Percentiles rank a stretch among this genome's conserved stretches.
phyloP scores from a whole-genome alignment of 2,797 vertebrate species.

The Heterohyrax brucei region DNA sequence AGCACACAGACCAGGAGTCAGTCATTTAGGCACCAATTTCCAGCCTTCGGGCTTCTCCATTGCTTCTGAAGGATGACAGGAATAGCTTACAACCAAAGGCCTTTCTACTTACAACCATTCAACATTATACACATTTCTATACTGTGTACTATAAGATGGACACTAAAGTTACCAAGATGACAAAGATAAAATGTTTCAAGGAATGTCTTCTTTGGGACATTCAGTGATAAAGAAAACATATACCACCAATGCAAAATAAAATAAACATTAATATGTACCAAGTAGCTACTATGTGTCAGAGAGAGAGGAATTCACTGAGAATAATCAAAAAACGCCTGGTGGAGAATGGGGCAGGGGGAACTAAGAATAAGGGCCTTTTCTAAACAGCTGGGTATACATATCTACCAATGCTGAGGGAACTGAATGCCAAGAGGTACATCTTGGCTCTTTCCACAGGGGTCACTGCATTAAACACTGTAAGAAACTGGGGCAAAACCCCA shows the following conservation, averaged over 20 bases:
- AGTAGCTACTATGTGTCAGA: neutral
- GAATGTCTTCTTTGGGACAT: slow-evolving; percentile 38
- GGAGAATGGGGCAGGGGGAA: neutral
- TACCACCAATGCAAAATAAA: neutral
- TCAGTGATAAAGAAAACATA: slow-evolving; percentile 64
- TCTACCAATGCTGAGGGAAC: slow-evolving; percentile 18
- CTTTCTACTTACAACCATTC: slow-evolving; percentile 39
- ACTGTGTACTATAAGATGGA: slow-evolving; percentile 16
- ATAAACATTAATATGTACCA: slow-evolving; percentile 18
- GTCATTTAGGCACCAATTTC: slow-evolving; percentile 52
- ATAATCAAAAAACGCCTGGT: neutral
- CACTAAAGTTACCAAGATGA: neutral
- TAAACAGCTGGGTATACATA: slow-evolving; percentile 47
- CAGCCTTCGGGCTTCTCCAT: slow-evolving; percentile 42
- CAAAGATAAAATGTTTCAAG: slow-evolving; percentile 23
- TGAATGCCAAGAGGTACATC: slow-evolving; percentile 20
- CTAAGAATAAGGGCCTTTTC: neutral
- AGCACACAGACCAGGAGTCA: slow-evolving; percentile 10
- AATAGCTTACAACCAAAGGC: slow-evolving; percentile 35
- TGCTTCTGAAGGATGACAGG: neutral
- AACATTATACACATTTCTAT: slow-evolving; percentile 35
- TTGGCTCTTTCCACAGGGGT: slow-evolving; percentile 41
- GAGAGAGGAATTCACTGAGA: slow-evolving; percentile 2
- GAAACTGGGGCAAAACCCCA: slow-evolving; percentile 43
- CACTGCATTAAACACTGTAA: slow-evolving; percentile 46